A percentile compares a stretch with the other conserved stretches of the same genome.
These are phyloP conservation scores for Spea multiplicata DNA, from an alignment of 2,113 vertebrate genomes.

Conservation along the genomic window DNA sequence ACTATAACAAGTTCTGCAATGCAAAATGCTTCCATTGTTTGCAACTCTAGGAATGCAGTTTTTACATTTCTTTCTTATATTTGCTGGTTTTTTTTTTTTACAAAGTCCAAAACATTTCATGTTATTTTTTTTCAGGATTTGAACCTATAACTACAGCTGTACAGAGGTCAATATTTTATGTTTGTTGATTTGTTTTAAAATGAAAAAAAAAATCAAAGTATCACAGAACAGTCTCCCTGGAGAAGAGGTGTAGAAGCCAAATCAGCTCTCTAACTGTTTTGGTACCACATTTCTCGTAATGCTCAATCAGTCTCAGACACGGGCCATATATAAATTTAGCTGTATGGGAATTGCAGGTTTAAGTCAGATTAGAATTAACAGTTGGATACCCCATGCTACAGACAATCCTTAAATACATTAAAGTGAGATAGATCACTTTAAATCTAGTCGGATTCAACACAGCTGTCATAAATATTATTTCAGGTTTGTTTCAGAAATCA, in stretches of 20 bases:
- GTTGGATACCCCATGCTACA: not conserved
- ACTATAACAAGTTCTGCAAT: not conserved
- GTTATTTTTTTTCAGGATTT: not conserved
- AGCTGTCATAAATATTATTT: constrained; percentile 1
- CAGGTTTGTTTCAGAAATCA: not conserved
- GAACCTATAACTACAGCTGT: constrained; percentile 6
- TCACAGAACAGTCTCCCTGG: too few species aligned
- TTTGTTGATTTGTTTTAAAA: not conserved
- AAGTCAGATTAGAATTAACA: not conserved
- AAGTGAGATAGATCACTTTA: not conserved
- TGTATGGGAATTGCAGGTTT: too few species aligned
- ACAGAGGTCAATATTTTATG: not conserved
- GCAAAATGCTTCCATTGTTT: not conserved
- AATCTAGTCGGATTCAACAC: not conserved
- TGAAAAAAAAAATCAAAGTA: too few species aligned
- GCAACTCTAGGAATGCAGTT: not conserved
- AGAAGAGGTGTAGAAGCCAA: too few species aligned
- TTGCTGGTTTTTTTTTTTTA: not conserved
- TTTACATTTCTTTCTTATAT: not conserved
- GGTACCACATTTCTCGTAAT: too few species aligned
- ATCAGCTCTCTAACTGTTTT: too few species aligned
- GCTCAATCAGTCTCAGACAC: too few species aligned
- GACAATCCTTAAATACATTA: not conserved
- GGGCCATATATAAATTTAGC: too few species aligned
- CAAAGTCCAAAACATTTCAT: not conserved